A percentile compares a stretch with the other conserved stretches of the same genome.
These are phyloP conservation scores for Cydia pomonella DNA, from an alignment of 1,140 invertebrate species.

Conservation along the genomic window DNA sequence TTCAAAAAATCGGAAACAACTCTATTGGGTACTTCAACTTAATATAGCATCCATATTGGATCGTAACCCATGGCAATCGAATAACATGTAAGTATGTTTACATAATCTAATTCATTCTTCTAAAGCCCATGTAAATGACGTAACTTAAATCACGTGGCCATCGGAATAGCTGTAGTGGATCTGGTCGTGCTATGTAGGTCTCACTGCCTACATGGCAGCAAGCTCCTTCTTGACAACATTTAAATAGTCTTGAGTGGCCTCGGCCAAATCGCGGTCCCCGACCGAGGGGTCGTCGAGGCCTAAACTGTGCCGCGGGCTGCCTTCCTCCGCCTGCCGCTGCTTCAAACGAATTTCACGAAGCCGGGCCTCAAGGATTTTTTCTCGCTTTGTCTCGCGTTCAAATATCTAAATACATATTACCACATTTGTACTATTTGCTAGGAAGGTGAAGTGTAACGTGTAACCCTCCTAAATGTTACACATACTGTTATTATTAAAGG, in stretches of 20 bases:
- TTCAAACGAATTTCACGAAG: slow-evolving; percentile 88
- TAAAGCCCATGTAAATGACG: too few species aligned
- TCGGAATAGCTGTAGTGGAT: not conserved
- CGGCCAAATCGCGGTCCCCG: slow-evolving; percentile 62
- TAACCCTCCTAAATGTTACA: too few species aligned
- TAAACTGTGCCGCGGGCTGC: slow-evolving; percentile 43
- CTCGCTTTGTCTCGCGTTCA: slow-evolving; percentile 93
- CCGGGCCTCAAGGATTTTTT: slow-evolving; percentile 96
- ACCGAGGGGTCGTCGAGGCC: slow-evolving; percentile 47
- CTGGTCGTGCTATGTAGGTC: not conserved
- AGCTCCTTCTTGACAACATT: slow-evolving; percentile 58
- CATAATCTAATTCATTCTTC: too few species aligned
- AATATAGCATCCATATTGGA: too few species aligned
- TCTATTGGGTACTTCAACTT: too few species aligned
- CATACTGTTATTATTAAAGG: too few species aligned
- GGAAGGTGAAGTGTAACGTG: too few species aligned
- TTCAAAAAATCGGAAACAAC: too few species aligned
- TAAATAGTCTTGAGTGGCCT: slow-evolving; percentile 62
- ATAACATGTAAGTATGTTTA: too few species aligned
- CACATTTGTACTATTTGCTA: slow-evolving; percentile 7
- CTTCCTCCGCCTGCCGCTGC: slow-evolving; percentile 68
- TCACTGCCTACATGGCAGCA: slow-evolving; percentile 45
- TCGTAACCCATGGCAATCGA: too few species aligned
- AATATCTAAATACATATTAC: slow-evolving; percentile 83
- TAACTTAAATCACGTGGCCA: not conserved